These are phyloP conservation scores for Zosterops hypoxanthus DNA, from an alignment of 2,113 vertebrate species.

Conservation along the genomic window DNA sequence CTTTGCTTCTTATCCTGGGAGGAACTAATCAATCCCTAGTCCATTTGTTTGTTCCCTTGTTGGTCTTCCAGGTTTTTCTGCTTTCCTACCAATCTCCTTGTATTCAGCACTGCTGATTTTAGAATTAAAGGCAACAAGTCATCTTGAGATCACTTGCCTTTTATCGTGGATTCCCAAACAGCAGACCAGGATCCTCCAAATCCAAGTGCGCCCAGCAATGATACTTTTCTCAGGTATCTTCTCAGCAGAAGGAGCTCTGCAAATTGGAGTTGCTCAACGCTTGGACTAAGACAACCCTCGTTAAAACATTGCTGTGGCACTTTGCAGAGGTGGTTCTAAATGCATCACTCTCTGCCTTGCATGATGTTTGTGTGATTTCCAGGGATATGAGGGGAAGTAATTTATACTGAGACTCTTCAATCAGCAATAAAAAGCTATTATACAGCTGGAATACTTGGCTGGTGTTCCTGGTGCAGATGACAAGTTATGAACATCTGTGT, in stretches of 20 bases:
- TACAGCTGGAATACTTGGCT: slow-evolving; percentile 21
- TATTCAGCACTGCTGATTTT: not conserved
- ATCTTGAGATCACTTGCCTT: not conserved
- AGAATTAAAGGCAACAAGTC: not conserved
- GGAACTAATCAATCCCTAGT: not conserved
- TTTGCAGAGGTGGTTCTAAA: slow-evolving; percentile 45
- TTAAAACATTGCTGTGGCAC: not conserved
- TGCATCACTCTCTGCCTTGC: not conserved
- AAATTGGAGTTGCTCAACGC: not conserved
- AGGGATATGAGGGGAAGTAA: not conserved
- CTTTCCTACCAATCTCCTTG: not conserved
- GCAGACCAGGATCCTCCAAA: not conserved
- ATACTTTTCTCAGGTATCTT: not conserved
- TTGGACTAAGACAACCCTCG: not conserved
- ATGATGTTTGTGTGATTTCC: slow-evolving; percentile 8
- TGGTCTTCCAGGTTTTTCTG: not conserved
- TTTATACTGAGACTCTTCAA: not conserved
- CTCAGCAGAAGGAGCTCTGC: not conserved
- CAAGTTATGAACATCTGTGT: not conserved
- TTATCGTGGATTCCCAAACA: not conserved
- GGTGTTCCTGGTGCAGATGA: not conserved
- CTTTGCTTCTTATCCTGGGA: not conserved
- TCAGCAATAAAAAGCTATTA: not conserved
- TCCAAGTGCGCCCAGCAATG: not conserved
- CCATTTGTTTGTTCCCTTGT: not conserved